Conservation (phyloP, 2,888 invertebrate genomes). For the Polydesmus complanatus region DNA sequence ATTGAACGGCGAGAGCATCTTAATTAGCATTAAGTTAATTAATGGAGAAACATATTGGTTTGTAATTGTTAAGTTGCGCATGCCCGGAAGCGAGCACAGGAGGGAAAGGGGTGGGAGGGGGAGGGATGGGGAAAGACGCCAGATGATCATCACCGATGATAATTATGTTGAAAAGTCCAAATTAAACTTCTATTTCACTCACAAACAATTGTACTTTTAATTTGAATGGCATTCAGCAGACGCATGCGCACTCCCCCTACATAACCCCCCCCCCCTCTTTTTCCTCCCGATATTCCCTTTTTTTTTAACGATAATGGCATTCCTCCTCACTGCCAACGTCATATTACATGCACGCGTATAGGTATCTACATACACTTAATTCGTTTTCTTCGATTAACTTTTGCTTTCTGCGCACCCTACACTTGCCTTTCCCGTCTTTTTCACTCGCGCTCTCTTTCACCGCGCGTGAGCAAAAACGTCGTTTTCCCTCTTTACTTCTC, state of each 20-base stretch:
- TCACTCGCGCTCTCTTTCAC: no score
- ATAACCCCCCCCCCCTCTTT: no score
- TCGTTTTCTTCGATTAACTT: no score
- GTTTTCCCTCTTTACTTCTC: no score
- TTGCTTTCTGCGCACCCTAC: no score
- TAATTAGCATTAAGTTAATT: conserved; percentile 11
- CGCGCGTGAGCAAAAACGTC: no score
- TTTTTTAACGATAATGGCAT: no score
- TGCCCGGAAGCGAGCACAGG: not conserved
- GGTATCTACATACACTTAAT: no score
- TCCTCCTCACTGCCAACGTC: no score
- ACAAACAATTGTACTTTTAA: not conserved
- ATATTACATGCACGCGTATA: not conserved
- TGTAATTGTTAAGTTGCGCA: conserved; percentile 3
- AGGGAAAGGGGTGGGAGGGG: not conserved
- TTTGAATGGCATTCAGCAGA: not conserved
- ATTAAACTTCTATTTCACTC: not conserved
- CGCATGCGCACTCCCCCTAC: no score
- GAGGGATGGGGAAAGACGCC: conserved; percentile 1
- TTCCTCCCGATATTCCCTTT: no score
- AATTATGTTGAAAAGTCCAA: not conserved
- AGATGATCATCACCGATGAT: not conserved
- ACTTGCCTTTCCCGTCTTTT: no score
- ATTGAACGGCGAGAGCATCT: conserved; percentile 7
- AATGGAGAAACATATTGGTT: conserved; percentile 9